Evolutionary conservation across 35 echinoderm and acorn worm genomes (phyloP).

Genomic region (Diadema setosum): DNA sequence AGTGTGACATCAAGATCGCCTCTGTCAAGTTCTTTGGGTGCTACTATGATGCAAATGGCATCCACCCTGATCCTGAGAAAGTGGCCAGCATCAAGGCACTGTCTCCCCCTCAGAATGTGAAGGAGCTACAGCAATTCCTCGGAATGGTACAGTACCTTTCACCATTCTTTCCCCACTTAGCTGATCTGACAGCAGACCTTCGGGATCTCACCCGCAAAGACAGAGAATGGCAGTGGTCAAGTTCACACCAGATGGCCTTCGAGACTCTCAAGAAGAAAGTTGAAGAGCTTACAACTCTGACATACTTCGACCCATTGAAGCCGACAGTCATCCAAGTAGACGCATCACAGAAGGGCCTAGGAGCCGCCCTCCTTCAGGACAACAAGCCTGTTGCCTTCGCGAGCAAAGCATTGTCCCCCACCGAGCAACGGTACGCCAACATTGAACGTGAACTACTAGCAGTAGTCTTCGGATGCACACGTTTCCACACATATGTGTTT

Average conservation of each 20-base stretch:
- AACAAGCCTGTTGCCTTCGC: conserved; percentile 3
- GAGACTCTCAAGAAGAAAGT: background rate
- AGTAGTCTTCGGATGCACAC: background rate
- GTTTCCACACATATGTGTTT: too few species aligned
- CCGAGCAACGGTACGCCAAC: too few species aligned
- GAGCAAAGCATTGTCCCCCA: conserved; percentile 11
- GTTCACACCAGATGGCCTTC: conserved; percentile 19
- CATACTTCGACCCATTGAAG: conserved; percentile 33
- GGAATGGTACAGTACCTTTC: conserved; percentile 47
- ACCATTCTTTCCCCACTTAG: conserved; percentile 26
- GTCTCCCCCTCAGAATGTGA: background rate
- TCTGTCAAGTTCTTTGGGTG: conserved; percentile 54
- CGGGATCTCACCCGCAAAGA: background rate
- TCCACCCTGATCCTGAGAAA: conserved; percentile 25
- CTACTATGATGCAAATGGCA: conserved; percentile 17
- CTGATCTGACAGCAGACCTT: too few species aligned
- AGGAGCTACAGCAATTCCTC: conserved; percentile 38
- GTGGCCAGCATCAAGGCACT: conserved; percentile 10
- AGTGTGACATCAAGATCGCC: conserved; percentile 18
- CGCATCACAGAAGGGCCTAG: conserved; percentile 17
- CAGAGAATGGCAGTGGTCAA: conserved; percentile 16
- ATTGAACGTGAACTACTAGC: too few species aligned
- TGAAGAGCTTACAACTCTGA: background rate
- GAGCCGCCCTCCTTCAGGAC: conserved; percentile 16
- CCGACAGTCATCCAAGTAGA: conserved; percentile 31